Conservation (phyloP, 2,113 vertebrate genomes). For the Chloroceryle aenea region DNA sequence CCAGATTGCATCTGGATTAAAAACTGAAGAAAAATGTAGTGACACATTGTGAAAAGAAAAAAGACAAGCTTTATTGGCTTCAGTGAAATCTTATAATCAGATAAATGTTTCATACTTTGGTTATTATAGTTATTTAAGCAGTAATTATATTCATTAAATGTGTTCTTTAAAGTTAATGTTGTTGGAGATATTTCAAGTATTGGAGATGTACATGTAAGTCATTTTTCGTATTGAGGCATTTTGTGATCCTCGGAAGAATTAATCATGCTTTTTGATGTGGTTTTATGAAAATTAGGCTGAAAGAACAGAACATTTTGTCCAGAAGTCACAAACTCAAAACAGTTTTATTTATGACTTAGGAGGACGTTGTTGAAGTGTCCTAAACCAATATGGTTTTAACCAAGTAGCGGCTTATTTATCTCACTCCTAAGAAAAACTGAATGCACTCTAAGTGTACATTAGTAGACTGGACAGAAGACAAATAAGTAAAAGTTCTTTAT, state of each 20-base stretch:
- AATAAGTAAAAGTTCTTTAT: not conserved
- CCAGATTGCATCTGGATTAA: slow-evolving; percentile 61
- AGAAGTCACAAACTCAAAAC: not conserved
- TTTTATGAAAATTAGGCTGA: not conserved
- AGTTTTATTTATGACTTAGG: not conserved
- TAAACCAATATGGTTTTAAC: not conserved
- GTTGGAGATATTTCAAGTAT: not conserved
- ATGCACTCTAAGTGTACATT: not conserved
- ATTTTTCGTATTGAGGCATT: not conserved
- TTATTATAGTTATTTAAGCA: slow-evolving; percentile 20
- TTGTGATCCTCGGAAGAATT: not conserved
- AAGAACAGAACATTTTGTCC: not conserved
- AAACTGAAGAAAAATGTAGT: slow-evolving; percentile 39
- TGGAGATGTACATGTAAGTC: not conserved
- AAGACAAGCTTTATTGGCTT: slow-evolving; percentile 35
- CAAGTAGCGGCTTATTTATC: not conserved
- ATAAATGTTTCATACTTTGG: slow-evolving; percentile 30
- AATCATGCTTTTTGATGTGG: not conserved
- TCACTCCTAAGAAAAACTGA: not conserved
- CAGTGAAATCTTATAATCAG: slow-evolving; percentile 32
- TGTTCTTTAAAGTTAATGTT: slow-evolving; percentile 24
- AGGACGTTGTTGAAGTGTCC: not conserved
- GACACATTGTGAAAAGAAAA: slow-evolving; percentile 28
- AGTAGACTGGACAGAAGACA: not conserved
- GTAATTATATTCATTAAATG: slow-evolving; percentile 32